Conservation (phyloP, 2,113 vertebrate species). For the Megaleporinus macrocephalus region DNA sequence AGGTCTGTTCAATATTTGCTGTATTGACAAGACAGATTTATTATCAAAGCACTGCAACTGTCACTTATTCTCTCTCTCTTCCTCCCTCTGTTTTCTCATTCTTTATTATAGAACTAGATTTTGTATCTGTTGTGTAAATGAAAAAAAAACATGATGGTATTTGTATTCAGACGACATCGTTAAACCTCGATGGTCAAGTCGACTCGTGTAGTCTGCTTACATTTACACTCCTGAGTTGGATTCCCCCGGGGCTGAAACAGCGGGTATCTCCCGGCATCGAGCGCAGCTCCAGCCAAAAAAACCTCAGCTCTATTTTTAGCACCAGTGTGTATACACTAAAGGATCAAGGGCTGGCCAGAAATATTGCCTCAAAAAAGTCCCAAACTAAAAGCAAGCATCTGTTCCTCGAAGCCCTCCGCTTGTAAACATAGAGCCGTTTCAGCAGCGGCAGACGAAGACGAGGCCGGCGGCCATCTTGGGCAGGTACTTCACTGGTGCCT, state of each 20-base stretch:
- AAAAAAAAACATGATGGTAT: background rate
- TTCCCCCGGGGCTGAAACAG: background rate
- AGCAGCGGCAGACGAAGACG: background rate
- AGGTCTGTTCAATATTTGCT: no score
- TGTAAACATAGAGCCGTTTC: slow-evolving; percentile 35
- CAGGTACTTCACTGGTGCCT: slow-evolving; percentile 42
- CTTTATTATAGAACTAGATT: background rate
- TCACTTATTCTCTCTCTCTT: background rate
- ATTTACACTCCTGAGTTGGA: background rate
- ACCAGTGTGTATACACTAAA: slow-evolving; percentile 25
- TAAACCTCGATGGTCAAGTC: background rate
- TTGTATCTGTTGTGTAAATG: background rate
- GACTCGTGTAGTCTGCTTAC: background rate
- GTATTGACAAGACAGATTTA: background rate
- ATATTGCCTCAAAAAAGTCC: slow-evolving; percentile 25
- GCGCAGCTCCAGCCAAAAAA: slow-evolving; percentile 16
- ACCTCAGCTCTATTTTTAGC: slow-evolving; percentile 33
- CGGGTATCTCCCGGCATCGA: slow-evolving; percentile 5
- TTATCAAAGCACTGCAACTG: background rate
- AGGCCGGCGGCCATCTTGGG: slow-evolving; percentile 11
- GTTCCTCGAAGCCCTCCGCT: slow-evolving; percentile 31
- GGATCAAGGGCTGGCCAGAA: slow-evolving; percentile 35
- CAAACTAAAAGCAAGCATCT: slow-evolving; percentile 24
- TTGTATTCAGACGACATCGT: background rate
- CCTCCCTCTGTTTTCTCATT: background rate